Conservation (phyloP, 2,113 vertebrate species). For the Actenoides hombroni region DNA sequence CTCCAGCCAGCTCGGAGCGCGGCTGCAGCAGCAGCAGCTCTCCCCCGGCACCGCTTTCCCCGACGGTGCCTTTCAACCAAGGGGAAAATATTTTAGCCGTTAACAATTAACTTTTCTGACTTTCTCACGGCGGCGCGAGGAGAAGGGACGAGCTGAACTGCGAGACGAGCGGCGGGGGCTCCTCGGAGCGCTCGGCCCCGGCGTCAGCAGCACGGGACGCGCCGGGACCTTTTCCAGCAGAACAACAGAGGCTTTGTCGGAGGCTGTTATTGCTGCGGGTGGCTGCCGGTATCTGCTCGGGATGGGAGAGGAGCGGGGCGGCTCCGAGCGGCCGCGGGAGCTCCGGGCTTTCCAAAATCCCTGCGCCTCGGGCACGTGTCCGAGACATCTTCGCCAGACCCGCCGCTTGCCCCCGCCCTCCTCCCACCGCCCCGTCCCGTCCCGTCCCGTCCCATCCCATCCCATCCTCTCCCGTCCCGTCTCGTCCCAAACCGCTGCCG, state of each 20-base stretch:
- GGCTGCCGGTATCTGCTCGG: neutral
- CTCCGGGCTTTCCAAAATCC: neutral
- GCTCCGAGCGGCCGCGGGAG: rapidly evolving
- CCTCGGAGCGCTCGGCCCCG: neutral
- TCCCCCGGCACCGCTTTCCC: neutral
- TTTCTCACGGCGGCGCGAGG: neutral
- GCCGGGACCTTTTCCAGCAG: neutral
- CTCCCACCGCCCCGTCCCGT: neutral
- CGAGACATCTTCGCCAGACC: neutral
- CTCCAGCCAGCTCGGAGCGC: neutral
- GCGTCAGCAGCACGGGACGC: neutral
- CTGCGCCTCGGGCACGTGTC: neutral
- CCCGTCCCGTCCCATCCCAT: neutral
- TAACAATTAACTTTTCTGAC: neutral
- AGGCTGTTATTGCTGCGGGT: neutral
- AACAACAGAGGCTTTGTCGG: neutral
- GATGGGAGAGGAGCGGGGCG: neutral
- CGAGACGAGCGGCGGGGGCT: neutral
- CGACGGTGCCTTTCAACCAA: neutral
- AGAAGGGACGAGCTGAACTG: neutral
- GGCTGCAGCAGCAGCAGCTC: neutral
- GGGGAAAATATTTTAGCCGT: neutral
- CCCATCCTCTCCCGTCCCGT: neutral
- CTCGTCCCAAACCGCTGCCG: neutral
- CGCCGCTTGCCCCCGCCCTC: neutral